phyloP scores from a whole-genome alignment of 2,113 vertebrate species.

The Amphiprion ocellaris region DNA sequence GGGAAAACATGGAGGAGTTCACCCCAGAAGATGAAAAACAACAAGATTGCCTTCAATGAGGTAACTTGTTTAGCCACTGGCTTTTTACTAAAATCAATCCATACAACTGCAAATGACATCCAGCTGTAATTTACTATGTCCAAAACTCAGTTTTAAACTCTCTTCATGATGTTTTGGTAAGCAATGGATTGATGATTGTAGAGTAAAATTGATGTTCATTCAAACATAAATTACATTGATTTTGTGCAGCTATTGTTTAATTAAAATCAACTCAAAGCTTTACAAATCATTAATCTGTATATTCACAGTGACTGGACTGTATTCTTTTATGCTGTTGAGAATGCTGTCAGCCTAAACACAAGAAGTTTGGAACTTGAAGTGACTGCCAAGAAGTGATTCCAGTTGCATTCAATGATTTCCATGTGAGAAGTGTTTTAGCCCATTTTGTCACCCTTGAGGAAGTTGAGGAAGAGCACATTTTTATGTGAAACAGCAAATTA shows the following conservation, averaged over 20 bases:
- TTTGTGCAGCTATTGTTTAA: conserved; percentile 39
- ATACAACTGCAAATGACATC: neutral
- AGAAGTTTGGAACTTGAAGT: conserved; percentile 3
- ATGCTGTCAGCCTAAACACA: conserved; percentile 21
- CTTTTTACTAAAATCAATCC: neutral
- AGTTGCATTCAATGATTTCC: neutral
- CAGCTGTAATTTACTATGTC: neutral
- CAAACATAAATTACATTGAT: conserved; percentile 32
- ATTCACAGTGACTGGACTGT: conserved; percentile 39
- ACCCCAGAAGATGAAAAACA: conserved; percentile 56
- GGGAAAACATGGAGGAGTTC: conserved; percentile 91
- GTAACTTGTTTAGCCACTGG: conserved; percentile 68
- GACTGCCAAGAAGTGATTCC: conserved; percentile 18
- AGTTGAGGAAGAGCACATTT: conserved; percentile 1
- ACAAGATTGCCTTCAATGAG: conserved; percentile 87
- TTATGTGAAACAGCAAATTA: neutral
- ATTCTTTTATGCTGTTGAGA: conserved; percentile 22
- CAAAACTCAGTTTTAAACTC: neutral
- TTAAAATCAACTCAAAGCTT: conserved; percentile 39
- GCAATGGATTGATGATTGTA: conserved; percentile 27
- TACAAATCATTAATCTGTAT: conserved; percentile 21
- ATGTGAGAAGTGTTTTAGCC: neutral
- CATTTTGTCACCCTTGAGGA: neutral
- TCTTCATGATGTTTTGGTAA: conserved; percentile 24
- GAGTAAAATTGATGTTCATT: conserved; percentile 30